Evolutionary conservation across 2,797 vertebrate genomes (phyloP).

Genomic region (Melanitta fusca): DNA sequence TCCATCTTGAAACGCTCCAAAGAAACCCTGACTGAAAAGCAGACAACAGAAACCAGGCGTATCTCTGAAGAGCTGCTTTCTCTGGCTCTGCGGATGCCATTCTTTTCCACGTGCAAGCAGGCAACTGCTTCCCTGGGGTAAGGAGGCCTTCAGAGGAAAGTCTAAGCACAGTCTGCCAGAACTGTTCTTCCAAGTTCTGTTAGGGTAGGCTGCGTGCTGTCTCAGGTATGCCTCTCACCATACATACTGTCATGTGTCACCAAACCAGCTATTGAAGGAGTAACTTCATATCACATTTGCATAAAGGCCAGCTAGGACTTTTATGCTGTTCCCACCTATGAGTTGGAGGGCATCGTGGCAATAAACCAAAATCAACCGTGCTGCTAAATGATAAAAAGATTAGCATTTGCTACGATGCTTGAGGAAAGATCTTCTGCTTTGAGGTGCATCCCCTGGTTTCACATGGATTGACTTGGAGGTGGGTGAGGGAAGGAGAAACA

Average conservation of each 20-base stretch:
- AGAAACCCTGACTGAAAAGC: not conserved
- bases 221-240: not conserved
- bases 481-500: not conserved
- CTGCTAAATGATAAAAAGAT: not conserved
- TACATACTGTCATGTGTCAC: not conserved
- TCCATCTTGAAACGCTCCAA: not conserved
- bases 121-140: not conserved
- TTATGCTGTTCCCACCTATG: not conserved
- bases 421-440: not conserved
- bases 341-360: not conserved
- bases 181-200: not conserved
- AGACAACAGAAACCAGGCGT: not conserved
- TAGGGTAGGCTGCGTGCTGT: not conserved
- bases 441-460: not conserved
- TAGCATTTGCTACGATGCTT: not conserved
- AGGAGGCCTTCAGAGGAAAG: not conserved
- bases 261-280: not conserved
- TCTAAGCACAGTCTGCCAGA: not conserved
- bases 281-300: not conserved
- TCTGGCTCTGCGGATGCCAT: not conserved
- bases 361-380: rapidly evolving
- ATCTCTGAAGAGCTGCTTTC: not conserved
- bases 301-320: not conserved
- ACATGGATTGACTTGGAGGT: not conserved
- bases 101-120: not conserved